These are phyloP conservation scores for Salvelinus alpinus DNA, from an alignment of 2,113 vertebrate species.

Conservation along the genomic window DNA sequence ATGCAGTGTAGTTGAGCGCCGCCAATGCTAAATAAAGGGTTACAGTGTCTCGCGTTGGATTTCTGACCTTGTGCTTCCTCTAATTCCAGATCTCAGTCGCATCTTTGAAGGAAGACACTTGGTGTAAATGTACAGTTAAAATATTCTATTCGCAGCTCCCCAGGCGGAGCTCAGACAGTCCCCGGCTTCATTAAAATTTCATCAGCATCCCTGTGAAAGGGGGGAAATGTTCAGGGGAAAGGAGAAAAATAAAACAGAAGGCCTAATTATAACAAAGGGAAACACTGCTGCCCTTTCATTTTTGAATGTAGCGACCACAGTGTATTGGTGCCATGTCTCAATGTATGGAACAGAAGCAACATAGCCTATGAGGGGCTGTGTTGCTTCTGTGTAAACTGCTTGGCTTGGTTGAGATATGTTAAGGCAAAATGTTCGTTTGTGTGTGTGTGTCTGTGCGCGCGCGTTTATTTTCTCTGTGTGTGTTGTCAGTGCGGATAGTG, in stretches of 20 bases:
- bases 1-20: constrained; percentile 42
- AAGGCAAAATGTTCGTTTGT: constrained; percentile 21
- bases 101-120: constrained; percentile 97
- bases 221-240: constrained; percentile 74
- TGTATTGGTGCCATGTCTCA: constrained; percentile 25
- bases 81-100: constrained; percentile 88
- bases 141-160: constrained; percentile 94
- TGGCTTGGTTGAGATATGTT: constrained; percentile 24
- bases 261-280: constrained; percentile 81
- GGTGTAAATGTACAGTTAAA: constrained; percentile 99
- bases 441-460: neutral
- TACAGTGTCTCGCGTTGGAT: constrained; percentile 73
- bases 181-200: constrained; percentile 99
- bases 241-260: constrained; percentile 80
- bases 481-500: constrained; percentile 2
- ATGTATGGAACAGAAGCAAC: constrained; percentile 31
- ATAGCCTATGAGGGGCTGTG: constrained; percentile 16
- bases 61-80: constrained; percentile 84
- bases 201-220: constrained; percentile 94
- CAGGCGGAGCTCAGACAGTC: constrained; percentile 91
- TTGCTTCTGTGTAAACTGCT: constrained; percentile 46
- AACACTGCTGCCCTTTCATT: constrained; percentile 68
- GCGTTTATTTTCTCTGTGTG: constrained; percentile 4
- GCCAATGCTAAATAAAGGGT: constrained; percentile 62
- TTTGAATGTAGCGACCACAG: constrained; percentile 55